Evolutionary conservation across 1,140 invertebrate species (phyloP).

Genomic region (Penaeus japonicus): DNA sequence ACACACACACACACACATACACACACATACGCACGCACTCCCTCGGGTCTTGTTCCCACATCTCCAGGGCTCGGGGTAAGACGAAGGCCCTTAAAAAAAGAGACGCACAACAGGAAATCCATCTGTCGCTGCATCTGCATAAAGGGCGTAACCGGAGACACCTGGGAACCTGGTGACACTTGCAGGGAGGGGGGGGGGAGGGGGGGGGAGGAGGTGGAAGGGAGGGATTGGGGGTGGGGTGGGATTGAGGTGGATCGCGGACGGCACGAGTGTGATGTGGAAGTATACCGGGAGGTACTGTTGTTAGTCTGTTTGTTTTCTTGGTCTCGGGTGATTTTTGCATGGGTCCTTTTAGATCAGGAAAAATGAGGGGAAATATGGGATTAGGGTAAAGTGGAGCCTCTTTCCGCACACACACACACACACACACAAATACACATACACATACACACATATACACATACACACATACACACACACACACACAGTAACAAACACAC

Average conservation of each 20-base stretch:
- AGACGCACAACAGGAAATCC: constrained; percentile 36
- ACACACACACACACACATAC: neutral
- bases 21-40: neutral
- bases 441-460: too few relatives aligned
- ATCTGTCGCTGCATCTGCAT: constrained; percentile 35
- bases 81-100: neutral
- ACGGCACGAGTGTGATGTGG: neutral
- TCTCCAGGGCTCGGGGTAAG: too few relatives aligned
- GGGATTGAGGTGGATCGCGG: neutral
- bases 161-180: constrained; percentile 10
- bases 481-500: too few relatives aligned
- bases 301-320: too few relatives aligned
- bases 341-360: too few relatives aligned
- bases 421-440: too few relatives aligned
- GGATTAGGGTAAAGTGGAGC: too few relatives aligned
- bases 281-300: neutral
- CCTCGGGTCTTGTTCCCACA: neutral
- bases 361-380: too few relatives aligned
- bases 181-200: neutral
- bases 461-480: too few relatives aligned
- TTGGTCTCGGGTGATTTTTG: too few relatives aligned
- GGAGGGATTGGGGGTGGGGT: neutral
- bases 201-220: neutral
- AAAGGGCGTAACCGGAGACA: constrained; percentile 31
- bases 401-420: too few relatives aligned